Base-by-base conservation (phyloP, 2,888 invertebrate genomes). In the Nomada ferruginata region DNA sequence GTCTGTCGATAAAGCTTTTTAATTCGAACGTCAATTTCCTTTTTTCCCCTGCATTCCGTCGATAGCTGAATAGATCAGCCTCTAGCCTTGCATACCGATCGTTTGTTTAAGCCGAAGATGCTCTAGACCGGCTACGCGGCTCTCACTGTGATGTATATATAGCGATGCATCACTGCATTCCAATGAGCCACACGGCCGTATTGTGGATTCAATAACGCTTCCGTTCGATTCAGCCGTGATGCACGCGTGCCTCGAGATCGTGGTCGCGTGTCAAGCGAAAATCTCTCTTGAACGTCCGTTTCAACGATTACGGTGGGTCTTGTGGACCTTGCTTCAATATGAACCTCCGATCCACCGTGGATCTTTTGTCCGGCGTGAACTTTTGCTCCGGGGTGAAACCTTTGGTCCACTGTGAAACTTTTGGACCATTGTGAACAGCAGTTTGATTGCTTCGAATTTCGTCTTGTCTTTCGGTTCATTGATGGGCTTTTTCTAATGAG, bases 101-200 rank as follows among this genome's bases (percentile, higher is more conserved):
- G 77, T 77, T 82, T 76, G 70, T 66, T 82, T 71, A 70, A 79
- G 59, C 57, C 59, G 20, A 61, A 70, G 79, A 63, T 47, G 60
- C 50, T 50, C 26, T 42, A 23, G 18, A 61, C 60, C 20, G 50
- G 18, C 50, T 50, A 71, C 64, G 53, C 36, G 36, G 57, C 29
- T 18, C n/a, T n/a, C 29, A 5, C 79, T 60, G 73, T 36, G 9
- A 15, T 57, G 61, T 64, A 61, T 72, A 61, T 29, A 66, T 55
- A 73, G 65, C 68, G 76, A 77, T 76, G 85, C 87, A 83, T 82
- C 85, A 44, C 23, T 77, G 83, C 83, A 88, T 88, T 86, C 79
- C 86, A 72, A 88, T 87, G 82, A 85, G 70, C 74, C 72, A 65
- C 76, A 75, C 79, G 78, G 26, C 53, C 63, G 71, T 74, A 81